phyloP scores from a whole-genome alignment of 2,113 vertebrate genomes.

The Cyphomyrus plagiostoma region DNA sequence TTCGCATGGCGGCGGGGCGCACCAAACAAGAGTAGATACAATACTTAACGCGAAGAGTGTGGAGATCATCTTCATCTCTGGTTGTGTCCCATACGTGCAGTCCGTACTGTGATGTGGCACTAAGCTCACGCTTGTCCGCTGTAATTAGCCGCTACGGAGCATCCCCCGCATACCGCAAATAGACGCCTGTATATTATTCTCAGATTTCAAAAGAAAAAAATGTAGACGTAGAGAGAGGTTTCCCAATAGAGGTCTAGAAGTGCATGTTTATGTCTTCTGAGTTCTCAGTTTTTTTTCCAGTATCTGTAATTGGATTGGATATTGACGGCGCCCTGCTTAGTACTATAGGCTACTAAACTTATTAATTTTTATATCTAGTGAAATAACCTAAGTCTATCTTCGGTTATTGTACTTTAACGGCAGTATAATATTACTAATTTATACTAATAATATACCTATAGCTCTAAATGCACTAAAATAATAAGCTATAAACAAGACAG shows the following conservation, averaged over 20 bases:
- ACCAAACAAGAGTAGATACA: constrained; percentile 30
- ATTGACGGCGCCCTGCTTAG: background rate
- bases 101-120: constrained; percentile 71
- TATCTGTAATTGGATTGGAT: background rate
- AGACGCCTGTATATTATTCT: constrained; percentile 37
- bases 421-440: background rate
- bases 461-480: background rate
- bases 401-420: background rate
- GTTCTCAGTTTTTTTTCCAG: background rate
- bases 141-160: constrained; percentile 38
- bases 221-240: background rate
- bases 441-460: background rate
- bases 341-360: background rate
- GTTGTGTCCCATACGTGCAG: background rate
- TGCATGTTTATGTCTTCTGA: background rate
- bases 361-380: background rate
- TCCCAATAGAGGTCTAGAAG: background rate
- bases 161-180: constrained; percentile 34
- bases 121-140: constrained; percentile 18
- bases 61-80: constrained; percentile 52
- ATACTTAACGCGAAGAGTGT: constrained; percentile 37
- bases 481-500: background rate
- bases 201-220: constrained; percentile 41
- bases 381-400: background rate
- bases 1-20: constrained; percentile 57